Base-by-base conservation (phyloP, 2,113 vertebrate genomes). In the Carassius gibelio region DNA sequence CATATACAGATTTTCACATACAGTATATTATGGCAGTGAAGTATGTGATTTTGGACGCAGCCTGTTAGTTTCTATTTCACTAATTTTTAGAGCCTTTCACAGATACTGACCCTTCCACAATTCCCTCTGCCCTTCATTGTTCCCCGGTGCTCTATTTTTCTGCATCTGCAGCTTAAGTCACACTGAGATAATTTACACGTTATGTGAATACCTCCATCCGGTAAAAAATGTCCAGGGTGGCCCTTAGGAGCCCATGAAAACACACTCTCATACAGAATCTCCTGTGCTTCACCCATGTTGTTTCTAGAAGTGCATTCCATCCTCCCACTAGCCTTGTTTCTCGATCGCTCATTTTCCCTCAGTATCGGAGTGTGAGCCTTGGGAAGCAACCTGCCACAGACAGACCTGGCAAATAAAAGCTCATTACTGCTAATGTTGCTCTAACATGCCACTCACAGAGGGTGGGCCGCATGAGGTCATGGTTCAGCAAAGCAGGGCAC, bases 291-390 rank as follows among this genome's bases (percentile, higher is more conserved):
- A 3, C 42, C 74, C 7, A 75, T 36, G 8, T 66, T 26, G 23
- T 57, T 74, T 71, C 71, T 93, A 91, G 94, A 78, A 94, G 92
- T 93, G 87, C 92, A 94, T 94, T 94, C 93, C 94, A 95, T 95
- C 92, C 92, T 93, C 94, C 81, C 64, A 34, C 59, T 80, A 66
- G 36, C 69, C 52, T 57, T 26, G 23, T 45, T 55, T 36, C 52
- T 64, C 61, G 42, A 68, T 23, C 45, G 42, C 62, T 82, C 34
- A 23, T 26, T 87, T 64, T 55, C 48, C 15, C 34, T 81, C 13
- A 14, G 52, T 71, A 81, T 84, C 11, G 23, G 19, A 76, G 52
- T 81, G 50, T 69, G 62, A 85, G 64, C 74, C 21, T 71, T 87
- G 68, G 59, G 81, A 79, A 79, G 61, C n/a, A 82, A 83, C 23